Percentiles rank a stretch among this genome's conserved stretches.
Conservation (phyloP, 1,140 invertebrate genomes). For the Drosophila ficusphila region DNA sequence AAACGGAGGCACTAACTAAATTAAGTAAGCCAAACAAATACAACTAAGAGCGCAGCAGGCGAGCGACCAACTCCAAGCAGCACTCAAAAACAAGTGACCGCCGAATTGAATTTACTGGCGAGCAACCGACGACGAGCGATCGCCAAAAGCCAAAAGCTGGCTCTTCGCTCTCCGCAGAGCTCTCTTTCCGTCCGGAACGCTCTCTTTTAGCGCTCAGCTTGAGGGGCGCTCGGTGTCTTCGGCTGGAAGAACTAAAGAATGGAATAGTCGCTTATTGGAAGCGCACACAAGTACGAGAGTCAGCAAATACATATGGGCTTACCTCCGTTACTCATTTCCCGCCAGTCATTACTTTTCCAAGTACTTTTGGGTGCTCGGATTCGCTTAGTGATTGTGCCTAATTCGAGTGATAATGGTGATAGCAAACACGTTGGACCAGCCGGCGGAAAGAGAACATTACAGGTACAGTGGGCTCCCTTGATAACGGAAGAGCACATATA, state of each 20-base stretch:
- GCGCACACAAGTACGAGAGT: slow-evolving; percentile 16
- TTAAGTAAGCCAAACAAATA: slow-evolving; percentile 21
- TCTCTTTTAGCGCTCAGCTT: neutral
- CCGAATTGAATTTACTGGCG: slow-evolving; percentile 24
- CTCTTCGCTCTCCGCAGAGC: neutral
- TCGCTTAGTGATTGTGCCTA: slow-evolving; percentile 38
- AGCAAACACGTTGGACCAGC: slow-evolving; percentile 24
- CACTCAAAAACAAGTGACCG: slow-evolving; percentile 62
- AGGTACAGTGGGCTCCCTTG: slow-evolving; percentile 3
- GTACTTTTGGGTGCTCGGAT: slow-evolving; percentile 1
- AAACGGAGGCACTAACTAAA: slow-evolving; percentile 57
- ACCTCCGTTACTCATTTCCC: slow-evolving; percentile 14
- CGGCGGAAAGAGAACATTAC: slow-evolving; percentile 20
- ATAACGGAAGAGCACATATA: too few relatives aligned
- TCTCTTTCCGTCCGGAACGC: neutral
- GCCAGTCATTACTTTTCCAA: slow-evolving; percentile 12
- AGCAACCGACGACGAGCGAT: slow-evolving; percentile 18
- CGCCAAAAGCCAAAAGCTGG: slow-evolving; percentile 6
- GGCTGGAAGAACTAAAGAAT: slow-evolving; percentile 23
- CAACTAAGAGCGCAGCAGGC: slow-evolving; percentile 20
- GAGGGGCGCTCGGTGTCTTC: slow-evolving; percentile 1
- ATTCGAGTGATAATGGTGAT: slow-evolving; percentile 57
- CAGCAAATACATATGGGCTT: slow-evolving; percentile 8
- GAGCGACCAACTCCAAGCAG: slow-evolving; percentile 67
- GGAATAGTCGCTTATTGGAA: neutral